Evolutionary conservation across 2,113 vertebrate genomes (phyloP), one percentile per base, ranked within the genome.

Genomic region (Myrmecophaga tridactyla): DNA sequence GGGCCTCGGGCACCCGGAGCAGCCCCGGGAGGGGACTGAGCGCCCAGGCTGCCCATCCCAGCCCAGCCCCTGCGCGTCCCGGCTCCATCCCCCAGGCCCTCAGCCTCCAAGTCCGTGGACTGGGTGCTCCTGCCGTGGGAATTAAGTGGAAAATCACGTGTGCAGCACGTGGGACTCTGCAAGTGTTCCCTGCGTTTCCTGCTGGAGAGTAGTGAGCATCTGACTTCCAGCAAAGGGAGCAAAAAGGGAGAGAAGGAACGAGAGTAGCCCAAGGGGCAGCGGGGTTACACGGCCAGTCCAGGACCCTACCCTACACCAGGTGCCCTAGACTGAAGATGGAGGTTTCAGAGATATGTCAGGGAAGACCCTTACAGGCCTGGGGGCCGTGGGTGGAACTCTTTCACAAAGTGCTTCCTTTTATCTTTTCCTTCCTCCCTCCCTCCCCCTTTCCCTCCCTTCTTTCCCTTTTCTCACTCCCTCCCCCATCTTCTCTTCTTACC

Each of bases 221-320:
- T 3, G 29, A 12, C 25, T 23, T 25, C 86, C 46, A 27, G 29
- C 36, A 21, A 76, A 11, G 29, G 75, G 56, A 41, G 46, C 62
- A 75, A 23, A 8, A 20, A 13, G 48, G 0, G 20, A 76, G 29
- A 31, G 4, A 13, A 3, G 1, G 39, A 29, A 7, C 3, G 39
- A 69, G 13, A 51, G 76, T 15, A 27, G 27, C 58, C 89, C 27
- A 31, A 29, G 18, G 10, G 43, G 39, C 39, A n/a, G 76, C 6
- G 39, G 48, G 1, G 14, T 62, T 31, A 8, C 2, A 0, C 3
- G 56, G 23, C 65, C 51, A 46, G 34, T 29, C 5, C 8, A 18
- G 36, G 76, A 7, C 41, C 41, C 23, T 1, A 18, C 9, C 36
- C 34, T 18, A 20, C 39, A 9, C 0, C 23, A n/a, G 41, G 25